phyloP scores from a whole-genome alignment of 2,888 invertebrate genomes.

The Suillia variegata region DNA sequence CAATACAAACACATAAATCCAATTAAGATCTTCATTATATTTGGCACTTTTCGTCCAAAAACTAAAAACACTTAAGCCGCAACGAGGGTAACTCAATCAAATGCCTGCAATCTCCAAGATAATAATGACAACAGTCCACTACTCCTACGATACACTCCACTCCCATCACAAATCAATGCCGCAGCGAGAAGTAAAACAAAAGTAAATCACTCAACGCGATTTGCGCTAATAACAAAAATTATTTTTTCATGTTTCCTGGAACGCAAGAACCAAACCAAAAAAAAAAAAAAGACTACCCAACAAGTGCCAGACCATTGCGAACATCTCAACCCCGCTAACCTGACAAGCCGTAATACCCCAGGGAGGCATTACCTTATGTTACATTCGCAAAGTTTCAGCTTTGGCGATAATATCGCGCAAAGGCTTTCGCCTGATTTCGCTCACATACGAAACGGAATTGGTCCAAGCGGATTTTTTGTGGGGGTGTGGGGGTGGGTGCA shows the following conservation, averaged over 20 bases:
- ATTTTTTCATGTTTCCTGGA: conserved; percentile 38
- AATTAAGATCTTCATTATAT: conserved; percentile 46
- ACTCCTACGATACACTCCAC: not conserved
- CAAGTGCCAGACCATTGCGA: no score
- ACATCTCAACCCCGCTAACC: no score
- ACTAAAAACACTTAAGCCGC: not conserved
- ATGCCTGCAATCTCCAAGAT: conserved; percentile 17
- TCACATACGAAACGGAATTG: conserved; percentile 9
- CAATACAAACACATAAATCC: conserved; percentile 45
- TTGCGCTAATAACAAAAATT: conserved; percentile 55
- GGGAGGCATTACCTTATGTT: conserved; percentile 48
- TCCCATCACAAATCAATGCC: not conserved
- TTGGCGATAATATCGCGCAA: conserved; percentile 36
- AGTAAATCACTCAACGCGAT: conserved; percentile 54
- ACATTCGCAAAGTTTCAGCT: conserved; percentile 23
- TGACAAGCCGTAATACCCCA: conserved; percentile 35
- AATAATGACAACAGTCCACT: conserved; percentile 11
- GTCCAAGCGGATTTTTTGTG: conserved; percentile 21
- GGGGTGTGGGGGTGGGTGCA: conserved; percentile 10
- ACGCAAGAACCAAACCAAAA: no score
- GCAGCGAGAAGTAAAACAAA: conserved; percentile 37
- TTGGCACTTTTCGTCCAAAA: conserved; percentile 34
- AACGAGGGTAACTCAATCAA: conserved; percentile 3
- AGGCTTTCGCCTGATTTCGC: no score
- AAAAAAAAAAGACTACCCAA: no score